Percentiles rank a stretch among this genome's conserved stretches.
Conservation (phyloP, 2,888 invertebrate genomes). For the Cosmorhoe ocellata region DNA sequence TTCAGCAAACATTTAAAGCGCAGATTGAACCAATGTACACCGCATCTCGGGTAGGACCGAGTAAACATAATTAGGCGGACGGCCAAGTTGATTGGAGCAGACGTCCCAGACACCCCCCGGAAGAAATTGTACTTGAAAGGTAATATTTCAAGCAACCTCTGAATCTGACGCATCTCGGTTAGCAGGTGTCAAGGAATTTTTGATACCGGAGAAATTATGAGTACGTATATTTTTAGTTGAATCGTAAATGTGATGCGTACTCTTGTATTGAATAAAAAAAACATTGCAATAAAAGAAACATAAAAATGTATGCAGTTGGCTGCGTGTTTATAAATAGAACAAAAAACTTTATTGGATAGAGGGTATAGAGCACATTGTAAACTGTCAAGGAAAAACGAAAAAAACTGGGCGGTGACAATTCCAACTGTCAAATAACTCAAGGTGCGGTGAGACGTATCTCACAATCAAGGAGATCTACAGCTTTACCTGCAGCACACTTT, state of each 20-base stretch:
- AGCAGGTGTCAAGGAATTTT: constrained; percentile 42
- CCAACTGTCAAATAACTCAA: constrained; percentile 78
- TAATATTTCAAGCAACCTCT: constrained; percentile 62
- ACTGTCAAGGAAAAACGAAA: constrained; percentile 57
- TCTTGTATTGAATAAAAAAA: too few relatives aligned
- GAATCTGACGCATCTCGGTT: constrained; percentile 49
- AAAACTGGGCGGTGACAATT: constrained; percentile 65
- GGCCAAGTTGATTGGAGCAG: constrained; percentile 64
- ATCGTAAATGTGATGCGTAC: not conserved
- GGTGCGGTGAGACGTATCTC: constrained; percentile 68
- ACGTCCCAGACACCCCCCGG: constrained; percentile 52
- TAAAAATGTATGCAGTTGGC: not conserved
- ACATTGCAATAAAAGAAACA: too few relatives aligned
- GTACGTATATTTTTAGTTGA: not conserved
- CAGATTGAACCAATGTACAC: constrained; percentile 48
- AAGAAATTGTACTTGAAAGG: constrained; percentile 63
- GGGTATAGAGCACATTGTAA: constrained; percentile 19
- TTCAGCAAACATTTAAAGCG: constrained; percentile 48
- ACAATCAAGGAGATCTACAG: constrained; percentile 77
- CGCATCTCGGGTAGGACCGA: constrained; percentile 49
- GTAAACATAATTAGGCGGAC: constrained; percentile 70
- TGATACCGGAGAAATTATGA: constrained; percentile 39
- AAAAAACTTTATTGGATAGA: not conserved
- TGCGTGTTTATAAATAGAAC: not conserved
- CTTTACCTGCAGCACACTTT: constrained; percentile 55